Base-by-base conservation (phyloP, 1,140 invertebrate genomes). In the Zaprionus inermis region DNA sequence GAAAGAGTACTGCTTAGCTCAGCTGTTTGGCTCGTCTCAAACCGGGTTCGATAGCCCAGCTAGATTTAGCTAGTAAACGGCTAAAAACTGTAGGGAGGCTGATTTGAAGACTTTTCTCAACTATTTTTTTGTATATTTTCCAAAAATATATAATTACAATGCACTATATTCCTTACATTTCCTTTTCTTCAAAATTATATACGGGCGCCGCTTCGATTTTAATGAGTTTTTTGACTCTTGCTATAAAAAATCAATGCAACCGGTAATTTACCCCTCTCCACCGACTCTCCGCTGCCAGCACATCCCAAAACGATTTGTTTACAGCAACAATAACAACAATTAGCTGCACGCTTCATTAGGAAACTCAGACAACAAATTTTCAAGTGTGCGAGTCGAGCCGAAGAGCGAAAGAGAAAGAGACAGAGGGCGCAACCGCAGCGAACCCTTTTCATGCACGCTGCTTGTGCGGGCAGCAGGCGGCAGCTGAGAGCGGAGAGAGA, bases 281-380 rank as follows among this genome's bases (percentile, higher is more conserved):
- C 28, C n/a, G n/a, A n/a, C n/a, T 34, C 54, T 18, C 22, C 34
- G 14, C 18, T 65, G 41, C 54, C 38, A 57, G 41, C 59, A 60
- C 32, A 58, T 59, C 65, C 63, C 59, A 63, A 79, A 68, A 72
- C 82, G 85, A 84, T 78, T 85, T 75, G 78, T 86, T 85, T 85
- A 66, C 68, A 57, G 24, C 52, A 76, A 32, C 32, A 36, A 72
- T 49, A 56, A 34, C 51, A 85, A 68, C 81, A 81, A 85, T 85
- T 86, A 76, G 88, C 71, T 82, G 76, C 68, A 86, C 82, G 83
- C 71, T 85, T 79, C 82, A 85, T 85, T 85, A 86, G 66, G 51
- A 78, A 70, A 80, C 83, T 89, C 76, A 36, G 84, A 77, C 83
- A 86, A 86, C 83, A 89, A 89, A 86, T 89, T 83, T 83, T 79